Conservation (phyloP, 2,797 vertebrate species). For the Okamejei kenojei region DNA sequence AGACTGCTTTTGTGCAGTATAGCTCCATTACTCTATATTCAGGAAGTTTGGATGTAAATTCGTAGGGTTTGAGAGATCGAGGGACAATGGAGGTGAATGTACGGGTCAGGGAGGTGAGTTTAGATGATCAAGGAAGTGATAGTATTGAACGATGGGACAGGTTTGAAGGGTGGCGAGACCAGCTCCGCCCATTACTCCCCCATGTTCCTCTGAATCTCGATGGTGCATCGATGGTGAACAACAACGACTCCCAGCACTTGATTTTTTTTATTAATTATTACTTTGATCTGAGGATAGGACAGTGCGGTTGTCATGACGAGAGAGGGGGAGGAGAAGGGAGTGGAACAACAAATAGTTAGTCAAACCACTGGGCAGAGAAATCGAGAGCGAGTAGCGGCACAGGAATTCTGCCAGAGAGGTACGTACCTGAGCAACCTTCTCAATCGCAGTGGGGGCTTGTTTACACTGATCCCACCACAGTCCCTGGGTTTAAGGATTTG, state of each 20-base stretch:
- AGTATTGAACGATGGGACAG: too few relatives aligned
- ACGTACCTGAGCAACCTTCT: background rate
- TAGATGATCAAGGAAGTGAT: too few relatives aligned
- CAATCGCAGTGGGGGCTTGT: background rate
- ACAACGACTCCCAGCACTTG: background rate
- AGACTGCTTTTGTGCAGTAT: too few relatives aligned
- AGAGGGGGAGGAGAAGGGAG: background rate
- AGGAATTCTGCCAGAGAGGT: background rate
- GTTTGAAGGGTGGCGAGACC: too few relatives aligned
- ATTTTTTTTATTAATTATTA: constrained; percentile 29
- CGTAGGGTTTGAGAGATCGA: too few relatives aligned
- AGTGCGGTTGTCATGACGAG: background rate
- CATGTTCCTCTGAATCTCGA: background rate
- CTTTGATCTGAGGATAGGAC: background rate
- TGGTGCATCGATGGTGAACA: background rate
- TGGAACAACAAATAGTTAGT: background rate
- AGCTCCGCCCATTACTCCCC: background rate
- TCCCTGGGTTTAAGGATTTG: too few relatives aligned
- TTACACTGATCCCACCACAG: too few relatives aligned
- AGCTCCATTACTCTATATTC: too few relatives aligned
- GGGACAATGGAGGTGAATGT: too few relatives aligned
- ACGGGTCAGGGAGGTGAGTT: too few relatives aligned
- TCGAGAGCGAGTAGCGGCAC: background rate
- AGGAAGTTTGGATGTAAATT: too few relatives aligned
- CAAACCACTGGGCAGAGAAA: background rate